A percentile compares a stretch with the other conserved stretches of the same genome.
phyloP scores from a whole-genome alignment of 2,113 vertebrate species.

The Trichomycterus rosablanca region DNA sequence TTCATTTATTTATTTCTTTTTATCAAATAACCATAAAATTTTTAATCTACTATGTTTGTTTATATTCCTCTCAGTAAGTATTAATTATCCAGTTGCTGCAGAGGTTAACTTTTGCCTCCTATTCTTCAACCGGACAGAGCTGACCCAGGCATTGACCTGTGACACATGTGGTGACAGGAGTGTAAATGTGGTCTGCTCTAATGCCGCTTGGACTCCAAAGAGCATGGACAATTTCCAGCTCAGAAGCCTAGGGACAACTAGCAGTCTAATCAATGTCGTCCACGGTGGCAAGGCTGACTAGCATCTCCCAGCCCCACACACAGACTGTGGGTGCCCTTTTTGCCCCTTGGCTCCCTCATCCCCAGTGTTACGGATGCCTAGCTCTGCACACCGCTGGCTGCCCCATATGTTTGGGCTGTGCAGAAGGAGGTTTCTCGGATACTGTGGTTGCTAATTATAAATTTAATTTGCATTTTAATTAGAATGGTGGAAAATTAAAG shows the following conservation, averaged over 20 bases:
- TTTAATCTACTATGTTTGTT: conserved; percentile 45
- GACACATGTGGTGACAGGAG: conserved; percentile 82
- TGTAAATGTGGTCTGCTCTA: conserved; percentile 59
- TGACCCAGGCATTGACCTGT: conserved; percentile 83
- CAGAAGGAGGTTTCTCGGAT: conserved; percentile 96
- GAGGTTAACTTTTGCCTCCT: conserved; percentile 86
- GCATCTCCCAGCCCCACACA: conserved; percentile 36
- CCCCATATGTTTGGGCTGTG: conserved; percentile 94
- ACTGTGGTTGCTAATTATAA: conserved; percentile 99
- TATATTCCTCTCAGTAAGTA: conserved; percentile 79
- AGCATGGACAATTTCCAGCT: conserved; percentile 50
- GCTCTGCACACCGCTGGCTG: conserved; percentile 70
- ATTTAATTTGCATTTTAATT: conserved; percentile 99
- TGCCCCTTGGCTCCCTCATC: conserved; percentile 51
- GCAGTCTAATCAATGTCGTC: conserved; percentile 6
- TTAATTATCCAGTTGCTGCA: conserved; percentile 88
- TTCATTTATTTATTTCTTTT: too few relatives aligned
- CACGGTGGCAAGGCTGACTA: conserved; percentile 10
- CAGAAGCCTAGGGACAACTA: conserved; percentile 47
- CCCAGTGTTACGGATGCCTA: conserved; percentile 56
- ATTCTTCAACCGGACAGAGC: conserved; percentile 70
- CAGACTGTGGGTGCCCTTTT: conserved; percentile 34
- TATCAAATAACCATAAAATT: too few relatives aligned
- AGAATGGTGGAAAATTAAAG: conserved; percentile 99
- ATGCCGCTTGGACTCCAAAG: conserved; percentile 44